These are phyloP conservation scores for Drosophila pseudoobscura DNA, from an alignment of 1,140 invertebrate genomes.

Conservation along the genomic window DNA sequence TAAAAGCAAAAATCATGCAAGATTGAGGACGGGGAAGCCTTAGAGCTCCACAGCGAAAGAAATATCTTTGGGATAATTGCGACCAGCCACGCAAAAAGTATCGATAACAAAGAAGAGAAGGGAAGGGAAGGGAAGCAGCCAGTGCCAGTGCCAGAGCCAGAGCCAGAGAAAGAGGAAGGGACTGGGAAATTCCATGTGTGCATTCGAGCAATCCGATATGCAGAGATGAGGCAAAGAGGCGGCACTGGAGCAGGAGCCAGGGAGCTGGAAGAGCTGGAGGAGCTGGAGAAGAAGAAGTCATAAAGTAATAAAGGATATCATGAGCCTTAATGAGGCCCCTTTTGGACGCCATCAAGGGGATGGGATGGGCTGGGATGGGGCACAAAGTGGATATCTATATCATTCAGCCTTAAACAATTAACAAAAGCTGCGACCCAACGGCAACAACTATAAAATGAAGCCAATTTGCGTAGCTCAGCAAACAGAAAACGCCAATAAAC, in stretches of 20 bases:
- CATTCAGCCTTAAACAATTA: constrained; percentile 70
- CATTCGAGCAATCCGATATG: constrained; percentile 63
- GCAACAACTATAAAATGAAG: constrained; percentile 68
- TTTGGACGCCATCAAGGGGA: background rate
- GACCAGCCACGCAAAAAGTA: constrained; percentile 35
- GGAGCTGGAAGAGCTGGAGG: background rate
- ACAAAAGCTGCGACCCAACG: constrained; percentile 64
- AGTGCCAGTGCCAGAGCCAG: no score
- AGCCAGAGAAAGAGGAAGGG: background rate
- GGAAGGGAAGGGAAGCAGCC: constrained; percentile 5
- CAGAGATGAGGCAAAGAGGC: constrained; percentile 27
- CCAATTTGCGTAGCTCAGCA: constrained; percentile 64
- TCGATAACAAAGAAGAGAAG: constrained; percentile 43
- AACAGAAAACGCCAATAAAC: constrained; percentile 44
- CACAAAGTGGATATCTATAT: constrained; percentile 68
- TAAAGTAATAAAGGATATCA: constrained; percentile 77
- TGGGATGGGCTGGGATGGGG: constrained; percentile 3
- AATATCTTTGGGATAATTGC: constrained; percentile 37
- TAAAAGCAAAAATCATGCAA: constrained; percentile 16
- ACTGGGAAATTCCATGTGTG: constrained; percentile 54
- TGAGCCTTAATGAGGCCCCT: constrained; percentile 69
- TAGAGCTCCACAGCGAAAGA: background rate
- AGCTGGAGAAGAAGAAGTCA: constrained; percentile 51
- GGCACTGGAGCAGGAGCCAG: background rate
- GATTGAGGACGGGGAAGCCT: background rate